phyloP scores from a whole-genome alignment of 2,888 invertebrate genomes.

The Dasypolia templi region DNA sequence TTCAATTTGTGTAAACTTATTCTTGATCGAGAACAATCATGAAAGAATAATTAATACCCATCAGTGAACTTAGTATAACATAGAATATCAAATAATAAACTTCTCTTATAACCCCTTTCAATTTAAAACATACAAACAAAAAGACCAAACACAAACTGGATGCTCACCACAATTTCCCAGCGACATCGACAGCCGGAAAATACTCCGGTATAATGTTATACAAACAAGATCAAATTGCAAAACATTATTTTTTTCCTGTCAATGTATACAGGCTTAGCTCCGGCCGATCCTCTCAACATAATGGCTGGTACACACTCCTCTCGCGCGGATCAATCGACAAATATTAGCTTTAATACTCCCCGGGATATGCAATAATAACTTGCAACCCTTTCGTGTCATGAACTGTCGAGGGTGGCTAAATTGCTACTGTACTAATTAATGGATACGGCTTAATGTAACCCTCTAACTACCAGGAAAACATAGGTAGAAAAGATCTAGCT shows the following conservation, averaged over 20 bases:
- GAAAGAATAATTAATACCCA: neutral
- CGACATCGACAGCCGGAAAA: conserved; percentile 12
- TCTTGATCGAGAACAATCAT: neutral
- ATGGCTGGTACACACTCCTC: conserved; percentile 77
- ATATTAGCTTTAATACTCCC: conserved; percentile 79
- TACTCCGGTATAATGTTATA: conserved; percentile 54
- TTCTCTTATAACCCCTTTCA: neutral
- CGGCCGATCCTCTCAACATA: conserved; percentile 74
- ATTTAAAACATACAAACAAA: conserved; percentile 2
- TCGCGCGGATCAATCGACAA: conserved; percentile 75
- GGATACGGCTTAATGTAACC: neutral
- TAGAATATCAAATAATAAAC: neutral
- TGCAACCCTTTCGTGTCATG: conserved; percentile 47
- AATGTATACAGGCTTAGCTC: conserved; percentile 67
- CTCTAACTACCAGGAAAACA: conserved; percentile 9
- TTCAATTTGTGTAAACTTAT: neutral
- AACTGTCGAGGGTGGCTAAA: conserved; percentile 18
- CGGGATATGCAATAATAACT: conserved; percentile 53
- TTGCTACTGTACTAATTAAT: conserved; percentile 15
- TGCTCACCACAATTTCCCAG: conserved; percentile 19
- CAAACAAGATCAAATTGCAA: conserved; percentile 67
- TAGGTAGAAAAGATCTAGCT: neutral
- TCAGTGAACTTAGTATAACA: neutral
- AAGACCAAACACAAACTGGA: conserved; percentile 5
- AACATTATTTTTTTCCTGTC: conserved; percentile 69